These are phyloP conservation scores for Chelonia mydas DNA, from an alignment of 2,797 vertebrate genomes.

Conservation along the genomic window DNA sequence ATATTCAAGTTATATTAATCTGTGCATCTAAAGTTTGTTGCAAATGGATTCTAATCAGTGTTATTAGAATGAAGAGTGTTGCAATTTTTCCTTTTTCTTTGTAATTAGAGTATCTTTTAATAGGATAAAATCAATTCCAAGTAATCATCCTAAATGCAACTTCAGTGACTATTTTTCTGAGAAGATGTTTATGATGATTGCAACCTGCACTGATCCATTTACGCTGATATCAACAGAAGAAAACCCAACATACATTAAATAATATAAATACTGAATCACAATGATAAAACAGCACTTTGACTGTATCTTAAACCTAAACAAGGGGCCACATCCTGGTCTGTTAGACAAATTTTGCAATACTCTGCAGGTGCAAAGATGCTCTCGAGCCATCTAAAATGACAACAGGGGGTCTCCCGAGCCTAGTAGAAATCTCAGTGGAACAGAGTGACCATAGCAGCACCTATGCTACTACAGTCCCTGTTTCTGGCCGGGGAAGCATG, in stretches of 20 bases:
- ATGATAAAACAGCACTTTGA: neutral
- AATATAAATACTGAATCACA: neutral
- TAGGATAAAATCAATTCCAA: conserved; percentile 23
- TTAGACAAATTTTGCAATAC: neutral
- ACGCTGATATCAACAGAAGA: neutral
- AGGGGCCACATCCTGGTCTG: neutral
- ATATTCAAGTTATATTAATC: conserved; percentile 23
- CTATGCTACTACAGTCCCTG: neutral
- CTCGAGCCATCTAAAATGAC: rapidly evolving
- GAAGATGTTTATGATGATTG: conserved; percentile 37
- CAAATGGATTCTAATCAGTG: conserved; percentile 44
- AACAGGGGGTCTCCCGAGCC: no score
- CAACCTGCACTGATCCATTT: conserved; percentile 2
- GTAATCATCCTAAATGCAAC: conserved; percentile 46
- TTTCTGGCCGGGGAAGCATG: neutral
- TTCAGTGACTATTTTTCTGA: conserved; percentile 14
- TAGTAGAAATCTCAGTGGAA: neutral
- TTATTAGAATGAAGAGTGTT: conserved; percentile 30
- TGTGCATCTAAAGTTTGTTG: conserved; percentile 14
- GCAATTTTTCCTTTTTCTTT: conserved; percentile 43
- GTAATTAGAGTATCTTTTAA: conserved; percentile 14
- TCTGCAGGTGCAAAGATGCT: neutral
- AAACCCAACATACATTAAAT: conserved; percentile 21
- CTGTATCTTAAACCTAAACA: neutral
- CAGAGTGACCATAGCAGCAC: rapidly evolving